Percentiles rank a stretch among this genome's conserved stretches.
These are phyloP conservation scores for Drosophila sucinea DNA, from an alignment of 1,140 invertebrate genomes.

Conservation along the genomic window DNA sequence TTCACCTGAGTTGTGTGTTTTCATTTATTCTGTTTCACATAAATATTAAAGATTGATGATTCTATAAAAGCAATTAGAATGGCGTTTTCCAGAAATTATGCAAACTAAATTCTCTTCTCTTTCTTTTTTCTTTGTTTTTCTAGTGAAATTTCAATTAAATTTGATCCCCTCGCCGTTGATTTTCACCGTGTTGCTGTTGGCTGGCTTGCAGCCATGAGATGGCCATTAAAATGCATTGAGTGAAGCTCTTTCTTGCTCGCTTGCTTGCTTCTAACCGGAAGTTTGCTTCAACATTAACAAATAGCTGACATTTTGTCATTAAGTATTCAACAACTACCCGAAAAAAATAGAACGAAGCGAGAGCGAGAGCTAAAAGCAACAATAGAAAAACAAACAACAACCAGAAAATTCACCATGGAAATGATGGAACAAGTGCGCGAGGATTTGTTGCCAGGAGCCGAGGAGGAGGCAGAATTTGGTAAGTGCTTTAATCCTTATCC, in stretches of 20 bases:
- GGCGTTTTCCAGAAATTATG: constrained; percentile 1
- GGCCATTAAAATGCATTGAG: constrained; percentile 32
- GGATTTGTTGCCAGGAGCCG: constrained; percentile 63
- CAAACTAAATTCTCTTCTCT: not conserved
- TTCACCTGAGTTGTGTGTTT: not conserved
- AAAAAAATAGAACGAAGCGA: constrained; percentile 6
- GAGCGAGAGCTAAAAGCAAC: not conserved
- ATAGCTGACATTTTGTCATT: constrained; percentile 16
- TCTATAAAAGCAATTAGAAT: constrained; percentile 4
- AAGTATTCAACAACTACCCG: constrained; percentile 10
- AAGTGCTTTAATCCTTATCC: constrained; percentile 29
- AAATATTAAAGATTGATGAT: constrained; percentile 16
- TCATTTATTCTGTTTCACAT: not conserved
- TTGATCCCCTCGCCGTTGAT: not conserved
- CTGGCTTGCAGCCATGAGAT: constrained; percentile 21
- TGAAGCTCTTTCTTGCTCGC: not conserved
- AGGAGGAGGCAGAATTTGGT: constrained; percentile 73
- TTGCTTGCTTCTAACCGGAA: constrained; percentile 4
- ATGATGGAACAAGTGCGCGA: constrained; percentile 46
- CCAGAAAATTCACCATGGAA: constrained; percentile 35
- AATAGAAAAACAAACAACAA: not conserved
- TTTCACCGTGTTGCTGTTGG: not conserved
- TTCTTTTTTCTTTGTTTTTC: constrained; percentile 2
- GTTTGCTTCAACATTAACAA: constrained; percentile 26
- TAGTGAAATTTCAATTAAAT: constrained; percentile 19